phyloP scores from a whole-genome alignment of 2,888 invertebrate species.

The Scaptomyza flava region DNA sequence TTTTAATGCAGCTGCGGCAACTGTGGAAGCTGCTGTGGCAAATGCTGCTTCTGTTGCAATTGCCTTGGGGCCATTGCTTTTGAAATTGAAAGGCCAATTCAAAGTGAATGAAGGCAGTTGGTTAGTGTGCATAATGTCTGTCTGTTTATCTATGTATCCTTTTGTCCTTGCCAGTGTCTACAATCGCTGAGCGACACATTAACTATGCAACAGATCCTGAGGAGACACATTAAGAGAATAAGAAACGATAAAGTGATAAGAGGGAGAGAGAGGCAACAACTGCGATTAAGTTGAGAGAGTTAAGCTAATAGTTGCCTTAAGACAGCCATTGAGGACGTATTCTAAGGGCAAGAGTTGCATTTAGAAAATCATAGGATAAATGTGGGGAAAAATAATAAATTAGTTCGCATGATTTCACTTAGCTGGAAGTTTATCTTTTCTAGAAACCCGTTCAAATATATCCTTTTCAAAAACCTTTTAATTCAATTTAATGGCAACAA shows the following conservation, averaged over 20 bases:
- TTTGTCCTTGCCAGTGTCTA: not conserved
- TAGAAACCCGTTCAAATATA: too few relatives aligned
- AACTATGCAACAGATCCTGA: constrained; percentile 14
- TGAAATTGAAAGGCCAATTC: constrained; percentile 62
- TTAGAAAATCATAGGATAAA: not conserved
- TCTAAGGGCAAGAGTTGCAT: not conserved
- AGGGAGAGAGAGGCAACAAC: not conserved
- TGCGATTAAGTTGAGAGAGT: not conserved
- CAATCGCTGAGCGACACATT: constrained; percentile 10
- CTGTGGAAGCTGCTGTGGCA: constrained; percentile 13
- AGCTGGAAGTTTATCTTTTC: not conserved
- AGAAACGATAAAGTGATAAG: not conserved
- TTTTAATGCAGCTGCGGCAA: constrained; percentile 1
- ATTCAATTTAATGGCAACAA: too few relatives aligned
- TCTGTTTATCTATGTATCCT: not conserved
- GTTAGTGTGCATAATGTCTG: constrained; percentile 46
- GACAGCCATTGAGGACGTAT: not conserved
- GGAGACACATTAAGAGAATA: not conserved
- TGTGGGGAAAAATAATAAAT: too few relatives aligned
- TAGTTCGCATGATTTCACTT: not conserved
- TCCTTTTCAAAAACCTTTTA: too few relatives aligned
- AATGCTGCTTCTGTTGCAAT: constrained; percentile 8
- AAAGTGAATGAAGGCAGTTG: constrained; percentile 51
- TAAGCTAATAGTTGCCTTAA: not conserved
- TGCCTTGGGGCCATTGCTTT: constrained; percentile 46